A percentile compares a stretch with the other conserved stretches of the same genome.
These are phyloP conservation scores for Planococcus citri DNA, from an alignment of 1,140 invertebrate species.

Conservation along the genomic window DNA sequence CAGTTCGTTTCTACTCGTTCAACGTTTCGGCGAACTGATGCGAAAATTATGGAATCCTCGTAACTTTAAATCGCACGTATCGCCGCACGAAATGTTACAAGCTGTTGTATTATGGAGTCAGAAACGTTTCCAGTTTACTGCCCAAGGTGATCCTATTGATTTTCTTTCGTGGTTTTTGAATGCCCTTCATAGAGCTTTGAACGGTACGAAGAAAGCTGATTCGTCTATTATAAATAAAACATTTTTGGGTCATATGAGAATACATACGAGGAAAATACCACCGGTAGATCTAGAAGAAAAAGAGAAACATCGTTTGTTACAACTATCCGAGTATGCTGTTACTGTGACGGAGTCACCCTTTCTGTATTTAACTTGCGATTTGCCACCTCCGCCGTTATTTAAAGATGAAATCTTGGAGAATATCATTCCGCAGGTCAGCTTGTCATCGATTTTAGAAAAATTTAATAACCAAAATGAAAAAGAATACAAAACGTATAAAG, in stretches of 20 bases:
- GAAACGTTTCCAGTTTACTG: constrained; percentile 95
- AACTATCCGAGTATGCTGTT: constrained; percentile 78
- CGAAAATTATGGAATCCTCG: constrained; percentile 98
- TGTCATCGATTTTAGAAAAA: constrained; percentile 84
- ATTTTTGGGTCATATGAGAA: constrained; percentile 87
- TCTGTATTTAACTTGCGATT: constrained; percentile 89
- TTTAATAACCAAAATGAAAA: constrained; percentile 93
- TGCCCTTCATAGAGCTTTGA: constrained; percentile 78
- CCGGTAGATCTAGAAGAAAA: constrained; percentile 84
- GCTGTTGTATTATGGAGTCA: constrained; percentile 96
- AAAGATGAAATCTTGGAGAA: constrained; percentile 96
- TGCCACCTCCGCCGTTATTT: constrained; percentile 90
- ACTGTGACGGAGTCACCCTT: constrained; percentile 80
- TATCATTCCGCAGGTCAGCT: constrained; percentile 96
- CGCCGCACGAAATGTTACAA: constrained; percentile 99
- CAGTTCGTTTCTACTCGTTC: constrained; percentile 79
- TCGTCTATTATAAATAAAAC: constrained; percentile 91
- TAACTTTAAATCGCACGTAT: constrained; percentile 99
- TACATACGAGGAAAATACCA: constrained; percentile 87
- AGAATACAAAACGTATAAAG: constrained; percentile 99
- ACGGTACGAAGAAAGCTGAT: constrained; percentile 68
- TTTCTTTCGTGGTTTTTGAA: constrained; percentile 96
- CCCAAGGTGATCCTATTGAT: constrained; percentile 96
- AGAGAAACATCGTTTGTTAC: constrained; percentile 58
- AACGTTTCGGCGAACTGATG: constrained; percentile 93